Conservation (phyloP, 2,888 invertebrate species). For the Tinea pellionella region DNA sequence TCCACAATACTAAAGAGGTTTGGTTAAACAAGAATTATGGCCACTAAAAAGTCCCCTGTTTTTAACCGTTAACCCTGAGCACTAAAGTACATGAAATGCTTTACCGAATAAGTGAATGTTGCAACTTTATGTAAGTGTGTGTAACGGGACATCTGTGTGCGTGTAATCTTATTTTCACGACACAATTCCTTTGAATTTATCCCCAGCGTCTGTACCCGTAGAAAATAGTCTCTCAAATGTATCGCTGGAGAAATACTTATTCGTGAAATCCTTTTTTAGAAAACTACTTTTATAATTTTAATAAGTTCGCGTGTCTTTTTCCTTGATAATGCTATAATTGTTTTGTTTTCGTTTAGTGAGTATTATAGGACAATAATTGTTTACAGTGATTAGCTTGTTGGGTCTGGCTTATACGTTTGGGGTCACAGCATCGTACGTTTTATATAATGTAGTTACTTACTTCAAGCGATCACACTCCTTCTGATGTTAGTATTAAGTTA, state of each 20-base stretch:
- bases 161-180: slow-evolving; percentile 14
- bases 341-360: too few species aligned
- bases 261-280: slow-evolving; percentile 5
- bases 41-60: slow-evolving; percentile 1
- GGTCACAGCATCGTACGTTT: too few species aligned
- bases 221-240: slow-evolving; percentile 10
- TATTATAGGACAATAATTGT: too few species aligned
- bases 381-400: too few species aligned
- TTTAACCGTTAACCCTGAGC: neutral
- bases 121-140: neutral
- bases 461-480: too few species aligned
- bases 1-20: slow-evolving; percentile 1
- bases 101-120: neutral
- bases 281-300: neutral
- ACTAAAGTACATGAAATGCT: neutral
- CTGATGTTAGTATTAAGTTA: too few species aligned
- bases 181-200: slow-evolving; percentile 14
- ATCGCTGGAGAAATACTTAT: slow-evolving; percentile 6
- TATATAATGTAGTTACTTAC: too few species aligned
- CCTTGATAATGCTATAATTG: neutral
- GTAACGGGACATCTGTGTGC: neutral
- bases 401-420: too few species aligned
- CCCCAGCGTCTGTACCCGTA: slow-evolving; percentile 10
- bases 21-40: slow-evolving; percentile 6
- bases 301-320: neutral